phyloP scores from a whole-genome alignment of 2,113 vertebrate genomes.

The Pao palembangensis region DNA sequence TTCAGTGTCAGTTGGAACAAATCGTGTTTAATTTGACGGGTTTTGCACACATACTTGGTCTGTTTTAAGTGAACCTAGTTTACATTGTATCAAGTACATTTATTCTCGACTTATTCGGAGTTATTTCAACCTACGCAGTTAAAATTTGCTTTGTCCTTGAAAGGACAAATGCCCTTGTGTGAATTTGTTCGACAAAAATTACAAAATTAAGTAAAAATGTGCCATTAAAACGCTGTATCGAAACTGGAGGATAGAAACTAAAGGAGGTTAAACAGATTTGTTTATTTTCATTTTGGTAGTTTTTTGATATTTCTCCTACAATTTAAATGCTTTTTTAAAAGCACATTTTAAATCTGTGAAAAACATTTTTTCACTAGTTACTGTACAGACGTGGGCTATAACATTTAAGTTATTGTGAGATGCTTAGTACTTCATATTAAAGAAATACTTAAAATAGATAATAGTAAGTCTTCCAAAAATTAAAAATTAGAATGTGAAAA shows the following conservation, averaged over 20 bases:
- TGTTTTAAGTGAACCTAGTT: conserved; percentile 28
- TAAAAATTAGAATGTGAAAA: no score
- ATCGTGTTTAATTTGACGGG: conserved; percentile 5
- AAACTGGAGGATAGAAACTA: conserved; percentile 12
- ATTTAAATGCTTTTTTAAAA: conserved; percentile 50
- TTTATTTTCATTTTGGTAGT: conserved; percentile 38
- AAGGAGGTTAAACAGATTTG: conserved; percentile 25
- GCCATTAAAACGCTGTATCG: conserved; percentile 16
- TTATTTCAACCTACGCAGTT: conserved; percentile 78
- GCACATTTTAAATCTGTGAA: background rate
- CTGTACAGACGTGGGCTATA: conserved; percentile 5
- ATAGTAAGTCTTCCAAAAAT: no score
- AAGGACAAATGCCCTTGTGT: conserved; percentile 73
- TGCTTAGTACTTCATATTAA: conserved; percentile 26
- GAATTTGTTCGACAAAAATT: conserved; percentile 57
- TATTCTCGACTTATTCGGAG: conserved; percentile 43
- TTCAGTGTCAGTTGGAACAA: background rate
- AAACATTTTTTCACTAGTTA: background rate
- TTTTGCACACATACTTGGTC: conserved; percentile 23
- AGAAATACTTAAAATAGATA: conserved; percentile 27
- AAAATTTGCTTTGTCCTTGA: conserved; percentile 83
- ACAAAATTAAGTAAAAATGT: conserved; percentile 22
- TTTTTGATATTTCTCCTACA: conserved; percentile 29
- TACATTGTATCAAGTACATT: conserved; percentile 24
- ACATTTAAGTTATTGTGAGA: conserved; percentile 15